phyloP scores from a whole-genome alignment of 2,888 invertebrate genomes.

The Nomada ferruginata region DNA sequence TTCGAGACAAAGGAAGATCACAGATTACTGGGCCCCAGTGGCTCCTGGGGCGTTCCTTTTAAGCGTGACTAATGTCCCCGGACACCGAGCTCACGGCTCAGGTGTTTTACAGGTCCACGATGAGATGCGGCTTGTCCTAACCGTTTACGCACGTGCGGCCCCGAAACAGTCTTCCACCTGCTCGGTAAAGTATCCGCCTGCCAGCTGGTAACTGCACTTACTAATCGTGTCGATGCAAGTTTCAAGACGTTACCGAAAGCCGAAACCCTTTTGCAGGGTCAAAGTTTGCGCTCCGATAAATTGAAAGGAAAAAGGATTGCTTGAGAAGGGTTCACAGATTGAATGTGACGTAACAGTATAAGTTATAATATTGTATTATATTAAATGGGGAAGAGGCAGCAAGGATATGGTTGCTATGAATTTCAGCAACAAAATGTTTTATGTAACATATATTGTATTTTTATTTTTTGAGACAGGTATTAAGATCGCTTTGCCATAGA shows the following conservation, averaged over 20 bases:
- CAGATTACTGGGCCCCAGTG: slow-evolving; percentile 58
- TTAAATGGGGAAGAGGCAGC: no score
- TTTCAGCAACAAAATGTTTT: no score
- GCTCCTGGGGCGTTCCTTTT: slow-evolving; percentile 65
- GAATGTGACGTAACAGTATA: no score
- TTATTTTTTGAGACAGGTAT: no score
- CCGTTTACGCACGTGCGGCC: slow-evolving; percentile 71
- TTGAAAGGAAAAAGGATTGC: neutral
- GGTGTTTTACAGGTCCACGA: slow-evolving; percentile 70
- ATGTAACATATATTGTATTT: no score
- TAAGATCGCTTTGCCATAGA: no score
- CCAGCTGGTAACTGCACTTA: slow-evolving; percentile 58
- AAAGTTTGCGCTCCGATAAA: neutral
- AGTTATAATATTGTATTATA: no score
- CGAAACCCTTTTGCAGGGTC: neutral
- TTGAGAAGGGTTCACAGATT: neutral
- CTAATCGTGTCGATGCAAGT: slow-evolving; percentile 36
- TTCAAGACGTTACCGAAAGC: slow-evolving; percentile 11
- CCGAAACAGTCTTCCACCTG: slow-evolving; percentile 66
- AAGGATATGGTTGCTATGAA: no score
- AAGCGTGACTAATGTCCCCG: slow-evolving; percentile 69
- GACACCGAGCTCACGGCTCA: slow-evolving; percentile 66
- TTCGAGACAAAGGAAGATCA: slow-evolving; percentile 64
- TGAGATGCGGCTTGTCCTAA: slow-evolving; percentile 64
- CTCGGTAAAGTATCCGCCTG: slow-evolving; percentile 46